A percentile compares a stretch with the other conserved stretches of the same genome.
Evolutionary conservation across 2,113 vertebrate genomes (phyloP).

Genomic region (Oreotragus oreotragus): DNA sequence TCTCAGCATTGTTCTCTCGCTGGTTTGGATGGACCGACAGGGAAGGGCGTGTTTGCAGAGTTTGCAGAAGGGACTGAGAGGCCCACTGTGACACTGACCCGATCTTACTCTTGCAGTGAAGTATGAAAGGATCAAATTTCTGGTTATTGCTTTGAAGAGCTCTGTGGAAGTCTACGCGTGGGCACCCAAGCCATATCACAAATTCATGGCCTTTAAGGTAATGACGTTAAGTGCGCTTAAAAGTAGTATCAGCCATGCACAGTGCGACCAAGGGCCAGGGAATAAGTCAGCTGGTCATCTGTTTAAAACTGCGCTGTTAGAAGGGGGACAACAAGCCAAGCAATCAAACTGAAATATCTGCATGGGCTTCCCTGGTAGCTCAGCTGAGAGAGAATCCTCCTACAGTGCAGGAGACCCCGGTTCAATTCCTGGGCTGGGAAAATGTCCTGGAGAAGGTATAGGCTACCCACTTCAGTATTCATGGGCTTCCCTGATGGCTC

Average conservation of each 20-base stretch:
- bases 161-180: slow-evolving; percentile 99
- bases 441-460: not conserved
- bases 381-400: not conserved
- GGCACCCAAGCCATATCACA: slow-evolving; percentile 99
- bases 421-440: not conserved
- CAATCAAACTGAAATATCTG: not conserved
- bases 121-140: slow-evolving; percentile 98
- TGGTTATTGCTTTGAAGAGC: slow-evolving; percentile 98
- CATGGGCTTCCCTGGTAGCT: not conserved
- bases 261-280: not conserved
- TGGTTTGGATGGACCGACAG: not conserved
- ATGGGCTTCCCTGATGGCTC: not conserved
- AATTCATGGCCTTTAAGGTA: slow-evolving; percentile 99
- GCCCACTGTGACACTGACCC: slow-evolving; percentile 45
- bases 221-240: slow-evolving; percentile 3
- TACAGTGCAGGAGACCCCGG: not conserved
- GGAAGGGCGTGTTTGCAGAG: not conserved
- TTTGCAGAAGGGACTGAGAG: not conserved
- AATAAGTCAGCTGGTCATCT: not conserved
- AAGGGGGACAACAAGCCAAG: not conserved
- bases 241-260: not conserved
- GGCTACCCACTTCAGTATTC: not conserved
- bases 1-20: not conserved
- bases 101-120: slow-evolving; percentile 87
- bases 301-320: not conserved